Base-by-base conservation (phyloP, 2,113 vertebrate genomes). In the Sapayoa aenigma region DNA sequence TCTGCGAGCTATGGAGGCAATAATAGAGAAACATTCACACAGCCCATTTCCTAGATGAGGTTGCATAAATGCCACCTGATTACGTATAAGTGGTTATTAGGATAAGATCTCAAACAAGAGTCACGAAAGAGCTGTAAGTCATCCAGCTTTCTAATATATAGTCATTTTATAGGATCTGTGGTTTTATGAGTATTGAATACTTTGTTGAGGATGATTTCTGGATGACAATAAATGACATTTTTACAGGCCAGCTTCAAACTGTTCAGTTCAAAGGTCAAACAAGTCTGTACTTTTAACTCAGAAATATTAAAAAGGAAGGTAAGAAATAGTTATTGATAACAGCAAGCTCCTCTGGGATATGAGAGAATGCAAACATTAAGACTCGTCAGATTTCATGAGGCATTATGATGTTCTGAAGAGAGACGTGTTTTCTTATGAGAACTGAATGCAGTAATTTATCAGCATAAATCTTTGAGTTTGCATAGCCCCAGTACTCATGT, bases 31-130 rank as follows among this genome's bases (percentile, higher is more conserved):
- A 94, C 18, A 92, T 92, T 97, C 86, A 84, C 94, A 97, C 3
- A 49, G 90, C 80, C 91, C 93, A 96, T 98, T 98, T 98, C 93
- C 72, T 96, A 92, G 76, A 96, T 95, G 89, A 97, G 93, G 88
- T 89, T 97, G 90, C 90, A 96, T 96, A 95, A 97, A 97, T 95
- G 96, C 95, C 84, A 95, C 96, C 90, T 96, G 90, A 98, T 98
- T 98, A 96, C 37, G 49, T 89, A 5, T 90, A 97, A 97, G 94
- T 94, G 77, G 79, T 96, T 98, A 94, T 98, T 97, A 95, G 80
- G 90, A 96, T 56, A 90, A 28, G 72, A 86, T 78, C 69, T 96
- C 90, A 96, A 97, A 97, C 44, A 92, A 94, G 66, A 90, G 37
- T 82, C 82, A 94, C 11, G 68, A 77, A 84, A 96, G 88, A 95